Percentiles rank a stretch among this genome's conserved stretches.
Evolutionary conservation across 2,888 invertebrate species (phyloP).

Genomic region (Nesidiocoris tenuis): DNA sequence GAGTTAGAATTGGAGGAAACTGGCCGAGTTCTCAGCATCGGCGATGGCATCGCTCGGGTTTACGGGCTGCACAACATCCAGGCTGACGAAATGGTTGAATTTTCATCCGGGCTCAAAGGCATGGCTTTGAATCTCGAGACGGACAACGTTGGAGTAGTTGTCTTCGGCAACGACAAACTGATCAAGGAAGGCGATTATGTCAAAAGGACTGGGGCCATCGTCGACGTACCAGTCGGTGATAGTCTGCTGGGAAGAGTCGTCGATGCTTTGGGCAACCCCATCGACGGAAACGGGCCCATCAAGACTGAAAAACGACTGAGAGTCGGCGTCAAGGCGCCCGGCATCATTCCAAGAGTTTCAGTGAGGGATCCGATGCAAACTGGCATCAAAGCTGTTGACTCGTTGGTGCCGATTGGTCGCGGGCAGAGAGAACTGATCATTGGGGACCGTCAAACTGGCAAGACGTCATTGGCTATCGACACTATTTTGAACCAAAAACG

Average conservation of each 20-base stretch:
- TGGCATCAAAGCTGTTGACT: slow-evolving; percentile 70
- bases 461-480: slow-evolving; percentile 98
- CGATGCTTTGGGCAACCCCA: slow-evolving; percentile 91
- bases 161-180: slow-evolving; percentile 98
- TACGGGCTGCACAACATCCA: slow-evolving; percentile 99
- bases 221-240: slow-evolving; percentile 96
- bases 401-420: slow-evolving; percentile 53
- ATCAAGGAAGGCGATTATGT: slow-evolving; percentile 99
- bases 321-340: slow-evolving; percentile 86
- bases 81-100: slow-evolving; percentile 99
- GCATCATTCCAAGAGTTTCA: slow-evolving; percentile 97
- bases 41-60: slow-evolving; percentile 99
- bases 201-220: slow-evolving; percentile 99
- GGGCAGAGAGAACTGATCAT: slow-evolving; percentile 55
- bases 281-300: slow-evolving; percentile 83
- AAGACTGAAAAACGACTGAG: slow-evolving; percentile 74
- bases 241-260: slow-evolving; percentile 95
- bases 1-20: slow-evolving; percentile 93
- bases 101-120: slow-evolving; percentile 98
- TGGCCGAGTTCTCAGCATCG: slow-evolving; percentile 96
- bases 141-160: slow-evolving; percentile 99
- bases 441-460: slow-evolving; percentile 57
- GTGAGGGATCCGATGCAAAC: slow-evolving; percentile 99
- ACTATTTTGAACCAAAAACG: slow-evolving; percentile 99
- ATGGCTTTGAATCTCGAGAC: slow-evolving; percentile 99